Conservation (phyloP, 2,797 vertebrate species). For the Alouatta caraya region DNA sequence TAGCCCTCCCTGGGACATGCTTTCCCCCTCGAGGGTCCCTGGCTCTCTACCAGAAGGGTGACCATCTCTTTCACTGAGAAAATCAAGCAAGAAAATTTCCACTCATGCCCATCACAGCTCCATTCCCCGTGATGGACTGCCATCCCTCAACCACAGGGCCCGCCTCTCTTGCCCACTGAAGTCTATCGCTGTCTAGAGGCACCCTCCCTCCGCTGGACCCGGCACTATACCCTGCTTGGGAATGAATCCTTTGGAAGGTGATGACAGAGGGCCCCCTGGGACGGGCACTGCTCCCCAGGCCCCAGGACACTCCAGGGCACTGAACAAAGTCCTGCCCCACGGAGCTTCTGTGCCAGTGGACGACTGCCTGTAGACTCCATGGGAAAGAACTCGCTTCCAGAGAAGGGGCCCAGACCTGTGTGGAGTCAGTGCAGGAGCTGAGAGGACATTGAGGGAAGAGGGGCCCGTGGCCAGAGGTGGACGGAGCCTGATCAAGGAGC, state of each 20-base stretch:
- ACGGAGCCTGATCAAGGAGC: neutral
- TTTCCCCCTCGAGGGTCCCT: neutral
- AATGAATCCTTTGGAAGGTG: neutral
- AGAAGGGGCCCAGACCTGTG: neutral
- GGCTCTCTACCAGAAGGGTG: neutral
- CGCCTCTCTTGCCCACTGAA: neutral
- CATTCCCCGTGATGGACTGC: neutral
- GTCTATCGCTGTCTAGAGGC: neutral
- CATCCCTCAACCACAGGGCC: neutral
- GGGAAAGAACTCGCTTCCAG: neutral
- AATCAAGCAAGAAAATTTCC: neutral
- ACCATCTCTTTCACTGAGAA: neutral
- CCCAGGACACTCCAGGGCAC: neutral
- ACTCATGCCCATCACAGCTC: neutral
- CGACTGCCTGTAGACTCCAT: neutral
- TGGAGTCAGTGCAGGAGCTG: neutral
- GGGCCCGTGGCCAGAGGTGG: neutral
- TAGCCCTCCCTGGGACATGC: neutral
- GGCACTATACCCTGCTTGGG: neutral
- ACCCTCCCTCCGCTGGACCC: neutral
- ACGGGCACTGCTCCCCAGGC: neutral
- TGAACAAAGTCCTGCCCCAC: neutral
- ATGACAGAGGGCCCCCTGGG: neutral
- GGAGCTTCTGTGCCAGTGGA: neutral
- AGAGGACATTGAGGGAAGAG: neutral